Conservation (phyloP, 2,888 invertebrate genomes). For the Nomada lathburiana region DNA sequence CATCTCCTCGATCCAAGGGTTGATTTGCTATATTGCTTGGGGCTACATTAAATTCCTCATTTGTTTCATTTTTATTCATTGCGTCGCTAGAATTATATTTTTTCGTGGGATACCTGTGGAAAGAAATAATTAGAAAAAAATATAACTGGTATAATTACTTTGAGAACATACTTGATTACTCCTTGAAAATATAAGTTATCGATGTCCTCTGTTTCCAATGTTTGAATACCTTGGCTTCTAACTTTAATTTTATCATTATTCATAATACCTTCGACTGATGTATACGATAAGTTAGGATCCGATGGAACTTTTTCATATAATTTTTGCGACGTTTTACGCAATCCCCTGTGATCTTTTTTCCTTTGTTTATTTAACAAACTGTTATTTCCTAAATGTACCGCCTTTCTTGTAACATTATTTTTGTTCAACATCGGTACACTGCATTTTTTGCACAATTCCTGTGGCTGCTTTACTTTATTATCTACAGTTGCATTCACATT, state of each 20-base stretch:
- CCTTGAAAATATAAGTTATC: slow-evolving; percentile 77
- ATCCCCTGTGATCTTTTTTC: slow-evolving; percentile 16
- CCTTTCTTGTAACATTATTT: slow-evolving; percentile 36
- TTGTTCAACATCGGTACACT: not conserved
- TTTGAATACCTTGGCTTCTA: slow-evolving; percentile 80
- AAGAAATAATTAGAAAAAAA: slow-evolving; percentile 7
- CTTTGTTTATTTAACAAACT: slow-evolving; percentile 48
- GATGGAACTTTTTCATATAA: slow-evolving; percentile 64
- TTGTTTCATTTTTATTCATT: slow-evolving; percentile 46
- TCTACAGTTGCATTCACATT: slow-evolving; percentile 24
- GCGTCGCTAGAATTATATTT: slow-evolving; percentile 55
- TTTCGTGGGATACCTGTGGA: slow-evolving; percentile 77
- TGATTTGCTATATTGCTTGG: slow-evolving; percentile 40
- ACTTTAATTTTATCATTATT: slow-evolving; percentile 37
- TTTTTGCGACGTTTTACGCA: slow-evolving; percentile 44
- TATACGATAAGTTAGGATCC: slow-evolving; percentile 62
- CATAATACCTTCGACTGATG: slow-evolving; percentile 31
- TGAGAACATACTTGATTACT: slow-evolving; percentile 75
- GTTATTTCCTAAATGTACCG: slow-evolving; percentile 32
- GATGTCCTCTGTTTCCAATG: slow-evolving; percentile 76
- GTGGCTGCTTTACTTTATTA: slow-evolving; percentile 47
- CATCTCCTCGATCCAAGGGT: slow-evolving; percentile 69
- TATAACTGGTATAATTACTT: slow-evolving; percentile 5
- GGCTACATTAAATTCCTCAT: slow-evolving; percentile 38
- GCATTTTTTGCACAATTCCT: slow-evolving; percentile 21